Conservation (phyloP, 1,140 invertebrate genomes). For the Zaprionus kolodkinae region DNA sequence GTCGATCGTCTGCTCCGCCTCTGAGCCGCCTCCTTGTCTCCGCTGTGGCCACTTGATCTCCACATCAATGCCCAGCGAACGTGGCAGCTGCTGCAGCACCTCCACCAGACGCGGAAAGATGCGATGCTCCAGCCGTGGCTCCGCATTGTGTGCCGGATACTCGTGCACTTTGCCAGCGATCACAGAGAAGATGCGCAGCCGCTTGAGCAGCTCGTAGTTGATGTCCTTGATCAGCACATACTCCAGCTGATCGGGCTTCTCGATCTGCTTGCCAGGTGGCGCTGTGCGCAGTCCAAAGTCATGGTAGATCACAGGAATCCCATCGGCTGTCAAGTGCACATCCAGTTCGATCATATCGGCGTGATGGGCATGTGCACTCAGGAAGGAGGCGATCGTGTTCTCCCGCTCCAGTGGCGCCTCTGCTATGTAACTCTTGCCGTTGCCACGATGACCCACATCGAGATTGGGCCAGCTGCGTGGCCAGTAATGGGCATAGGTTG, state of each 20-base stretch:
- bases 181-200: conserved; percentile 88
- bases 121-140: conserved; percentile 90
- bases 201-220: conserved; percentile 93
- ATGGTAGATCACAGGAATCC: conserved; percentile 97
- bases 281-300: conserved; percentile 96
- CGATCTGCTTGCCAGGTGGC: conserved; percentile 90
- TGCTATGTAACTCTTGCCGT: conserved; percentile 88
- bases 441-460: conserved; percentile 96
- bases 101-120: conserved; percentile 96
- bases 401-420: conserved; percentile 93
- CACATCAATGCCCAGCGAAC: conserved; percentile 95
- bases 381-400: conserved; percentile 96
- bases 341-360: conserved; percentile 98
- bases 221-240: conserved; percentile 96
- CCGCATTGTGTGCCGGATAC: conserved; percentile 74
- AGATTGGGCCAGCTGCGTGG: conserved; percentile 91
- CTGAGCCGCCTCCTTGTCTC: conserved; percentile 92
- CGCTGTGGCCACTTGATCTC: conserved; percentile 98
- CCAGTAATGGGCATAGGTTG: conserved; percentile 94
- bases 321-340: conserved; percentile 96
- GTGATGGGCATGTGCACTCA: conserved; percentile 93
- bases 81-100: conserved; percentile 91
- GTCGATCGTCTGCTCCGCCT: conserved; percentile 95
- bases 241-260: conserved; percentile 90
- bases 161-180: conserved; percentile 72